Evolutionary conservation across 2,113 vertebrate species (phyloP).

Genomic region (Clarias magur): DNA sequence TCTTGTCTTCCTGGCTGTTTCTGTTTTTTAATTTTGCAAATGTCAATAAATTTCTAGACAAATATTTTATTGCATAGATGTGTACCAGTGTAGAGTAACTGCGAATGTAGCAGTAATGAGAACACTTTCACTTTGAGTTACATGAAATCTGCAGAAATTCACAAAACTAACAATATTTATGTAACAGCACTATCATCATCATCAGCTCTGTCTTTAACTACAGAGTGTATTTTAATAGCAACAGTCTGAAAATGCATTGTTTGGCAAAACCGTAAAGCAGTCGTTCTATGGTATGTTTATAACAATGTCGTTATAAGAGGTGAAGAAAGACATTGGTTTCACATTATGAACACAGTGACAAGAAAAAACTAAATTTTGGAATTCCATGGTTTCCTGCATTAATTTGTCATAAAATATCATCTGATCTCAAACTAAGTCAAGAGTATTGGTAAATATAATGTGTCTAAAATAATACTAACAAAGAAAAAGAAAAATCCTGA

Average conservation of each 20-base stretch:
- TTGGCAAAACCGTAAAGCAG: neutral
- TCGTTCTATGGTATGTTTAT: neutral
- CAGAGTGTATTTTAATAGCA: neutral
- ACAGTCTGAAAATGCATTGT: neutral
- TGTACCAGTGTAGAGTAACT: neutral
- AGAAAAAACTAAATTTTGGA: too few relatives aligned
- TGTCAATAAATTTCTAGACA: neutral
- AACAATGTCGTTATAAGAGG: neutral
- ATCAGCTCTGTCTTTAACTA: neutral
- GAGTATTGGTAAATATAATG: too few relatives aligned
- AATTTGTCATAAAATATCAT: too few relatives aligned
- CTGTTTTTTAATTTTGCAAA: neutral
- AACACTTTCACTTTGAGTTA: conserved; percentile 10
- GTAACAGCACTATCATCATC: neutral
- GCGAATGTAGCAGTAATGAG: neutral
- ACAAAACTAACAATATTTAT: neutral
- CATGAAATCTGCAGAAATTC: neutral
- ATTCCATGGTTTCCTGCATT: too few relatives aligned
- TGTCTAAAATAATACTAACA: too few relatives aligned
- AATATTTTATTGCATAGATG: neutral
- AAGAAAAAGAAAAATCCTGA: too few relatives aligned
- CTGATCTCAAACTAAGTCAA: too few relatives aligned
- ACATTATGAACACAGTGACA: too few relatives aligned
- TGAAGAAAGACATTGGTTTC: neutral
- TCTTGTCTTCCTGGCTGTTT: neutral